phyloP scores from a whole-genome alignment of 2,113 vertebrate genomes.

The Syrrhaptes paradoxus region DNA sequence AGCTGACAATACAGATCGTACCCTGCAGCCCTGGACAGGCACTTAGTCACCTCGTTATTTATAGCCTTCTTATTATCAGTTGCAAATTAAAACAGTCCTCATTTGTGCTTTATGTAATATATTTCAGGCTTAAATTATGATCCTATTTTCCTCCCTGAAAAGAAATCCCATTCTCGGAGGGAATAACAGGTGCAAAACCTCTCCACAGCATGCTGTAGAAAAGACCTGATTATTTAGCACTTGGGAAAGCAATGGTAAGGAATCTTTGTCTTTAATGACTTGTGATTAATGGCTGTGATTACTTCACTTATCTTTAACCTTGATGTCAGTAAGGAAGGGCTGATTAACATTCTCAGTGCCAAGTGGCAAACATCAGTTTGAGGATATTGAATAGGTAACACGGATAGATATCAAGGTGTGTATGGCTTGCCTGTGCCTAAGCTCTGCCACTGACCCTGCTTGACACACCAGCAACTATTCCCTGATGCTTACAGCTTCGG shows the following conservation, averaged over 20 bases:
- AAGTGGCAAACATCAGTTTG: neutral
- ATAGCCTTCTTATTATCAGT: neutral
- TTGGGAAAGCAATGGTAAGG: neutral
- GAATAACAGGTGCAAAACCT: neutral
- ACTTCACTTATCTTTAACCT: neutral
- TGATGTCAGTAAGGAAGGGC: neutral
- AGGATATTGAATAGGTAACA: neutral
- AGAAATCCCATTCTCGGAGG: neutral
- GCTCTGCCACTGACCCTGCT: neutral
- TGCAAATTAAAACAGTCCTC: neutral
- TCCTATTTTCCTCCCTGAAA: neutral
- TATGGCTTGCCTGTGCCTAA: neutral
- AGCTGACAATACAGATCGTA: neutral
- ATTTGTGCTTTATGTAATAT: neutral
- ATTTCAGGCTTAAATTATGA: neutral
- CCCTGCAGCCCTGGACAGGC: rapidly evolving
- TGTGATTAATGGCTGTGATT: neutral
- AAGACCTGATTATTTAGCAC: neutral
- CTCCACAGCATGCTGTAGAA: neutral
- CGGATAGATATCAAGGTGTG: neutral
- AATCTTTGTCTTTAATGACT: neutral
- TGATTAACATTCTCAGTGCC: neutral
- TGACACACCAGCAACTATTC: neutral
- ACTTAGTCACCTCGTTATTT: neutral
- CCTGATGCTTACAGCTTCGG: neutral